Conservation (phyloP, 2,888 invertebrate species). For the Isoperla grammatica region DNA sequence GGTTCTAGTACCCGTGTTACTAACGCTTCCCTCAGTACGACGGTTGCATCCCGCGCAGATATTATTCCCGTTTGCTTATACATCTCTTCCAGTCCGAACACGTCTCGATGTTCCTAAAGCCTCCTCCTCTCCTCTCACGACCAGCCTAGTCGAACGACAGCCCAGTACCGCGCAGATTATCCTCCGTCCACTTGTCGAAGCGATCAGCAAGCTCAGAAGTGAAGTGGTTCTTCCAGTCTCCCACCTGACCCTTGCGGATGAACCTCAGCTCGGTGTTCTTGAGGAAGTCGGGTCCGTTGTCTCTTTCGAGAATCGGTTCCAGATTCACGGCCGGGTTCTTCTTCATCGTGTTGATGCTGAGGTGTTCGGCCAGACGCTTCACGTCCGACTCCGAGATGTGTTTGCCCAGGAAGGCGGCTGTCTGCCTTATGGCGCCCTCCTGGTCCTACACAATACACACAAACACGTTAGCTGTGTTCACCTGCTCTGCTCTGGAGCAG, state of each 20-base stretch:
- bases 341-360: slow-evolving; percentile 78
- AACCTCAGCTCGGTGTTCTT: slow-evolving; percentile 54
- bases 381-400: slow-evolving; percentile 60
- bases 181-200: slow-evolving; percentile 66
- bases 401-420: slow-evolving; percentile 68
- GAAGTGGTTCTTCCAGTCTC: slow-evolving; percentile 77
- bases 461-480: too few relatives aligned
- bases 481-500: too few relatives aligned
- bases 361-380: slow-evolving; percentile 61
- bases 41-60: too few relatives aligned
- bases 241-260: slow-evolving; percentile 67
- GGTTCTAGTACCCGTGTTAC: too few relatives aligned
- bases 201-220: slow-evolving; percentile 60
- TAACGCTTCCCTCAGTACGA: too few relatives aligned
- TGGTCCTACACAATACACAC: slow-evolving; percentile 50
- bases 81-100: too few relatives aligned
- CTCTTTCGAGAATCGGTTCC: slow-evolving; percentile 55
- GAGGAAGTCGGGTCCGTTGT: slow-evolving; percentile 47
- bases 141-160: slow-evolving; percentile 52
- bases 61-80: too few relatives aligned
- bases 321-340: slow-evolving; percentile 72
- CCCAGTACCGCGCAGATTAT: slow-evolving; percentile 43
- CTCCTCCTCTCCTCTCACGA: too few relatives aligned
- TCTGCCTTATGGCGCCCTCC: slow-evolving; percentile 56
- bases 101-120: too few relatives aligned